A percentile compares a stretch with the other conserved stretches of the same genome.
These are phyloP conservation scores for Micropterix aruncella DNA, from an alignment of 2,888 invertebrate species.

Conservation along the genomic window DNA sequence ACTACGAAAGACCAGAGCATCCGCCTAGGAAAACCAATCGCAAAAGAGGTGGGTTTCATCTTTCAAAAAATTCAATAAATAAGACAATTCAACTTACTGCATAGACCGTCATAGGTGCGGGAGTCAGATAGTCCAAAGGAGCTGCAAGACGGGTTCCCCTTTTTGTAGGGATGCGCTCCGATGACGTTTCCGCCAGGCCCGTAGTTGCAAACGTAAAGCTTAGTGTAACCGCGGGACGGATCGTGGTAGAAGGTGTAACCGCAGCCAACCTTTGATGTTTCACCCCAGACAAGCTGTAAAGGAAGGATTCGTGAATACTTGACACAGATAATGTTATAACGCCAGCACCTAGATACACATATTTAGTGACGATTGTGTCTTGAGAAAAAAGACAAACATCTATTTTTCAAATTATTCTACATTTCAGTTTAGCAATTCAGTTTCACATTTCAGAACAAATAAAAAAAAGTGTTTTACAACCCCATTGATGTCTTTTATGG, in stretches of 20 bases:
- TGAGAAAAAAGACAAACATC: too few relatives aligned
- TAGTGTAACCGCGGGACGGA: conserved; percentile 55
- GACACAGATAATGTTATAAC: too few relatives aligned
- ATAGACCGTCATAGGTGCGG: conserved; percentile 59
- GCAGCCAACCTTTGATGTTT: conserved; percentile 74
- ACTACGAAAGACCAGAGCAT: background rate
- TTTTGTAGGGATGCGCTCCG: conserved; percentile 61
- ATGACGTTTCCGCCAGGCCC: conserved; percentile 72
- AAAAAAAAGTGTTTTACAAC: too few relatives aligned
- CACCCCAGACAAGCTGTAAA: conserved; percentile 74
- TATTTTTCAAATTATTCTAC: too few relatives aligned
- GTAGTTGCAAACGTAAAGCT: conserved; percentile 76
- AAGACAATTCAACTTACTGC: conserved; percentile 45
- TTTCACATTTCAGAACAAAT: too few relatives aligned
- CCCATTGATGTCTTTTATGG: too few relatives aligned
- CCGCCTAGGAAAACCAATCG: background rate
- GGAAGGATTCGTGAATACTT: too few relatives aligned
- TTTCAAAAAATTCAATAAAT: too few relatives aligned
- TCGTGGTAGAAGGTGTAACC: conserved; percentile 76
- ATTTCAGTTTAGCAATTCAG: too few relatives aligned
- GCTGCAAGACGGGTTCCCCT: conserved; percentile 58
- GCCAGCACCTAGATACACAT: too few relatives aligned
- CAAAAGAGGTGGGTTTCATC: background rate
- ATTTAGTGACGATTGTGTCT: too few relatives aligned
- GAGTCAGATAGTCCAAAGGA: conserved; percentile 57